phyloP scores from a whole-genome alignment of 2,888 invertebrate genomes.

The Chorisops tibialis region DNA sequence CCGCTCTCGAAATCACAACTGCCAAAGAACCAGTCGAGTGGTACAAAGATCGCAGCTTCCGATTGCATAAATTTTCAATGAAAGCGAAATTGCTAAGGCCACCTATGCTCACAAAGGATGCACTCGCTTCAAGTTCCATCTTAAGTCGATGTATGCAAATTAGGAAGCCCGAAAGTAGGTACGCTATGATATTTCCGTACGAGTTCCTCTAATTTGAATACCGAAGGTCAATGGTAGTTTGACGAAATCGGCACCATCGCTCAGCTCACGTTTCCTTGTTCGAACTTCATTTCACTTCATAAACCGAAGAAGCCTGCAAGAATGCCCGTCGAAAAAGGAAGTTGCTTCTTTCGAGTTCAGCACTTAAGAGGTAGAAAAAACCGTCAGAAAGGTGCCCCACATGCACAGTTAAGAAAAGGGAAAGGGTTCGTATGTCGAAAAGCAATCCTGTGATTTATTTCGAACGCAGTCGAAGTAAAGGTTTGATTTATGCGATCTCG shows the following conservation, averaged over 20 bases:
- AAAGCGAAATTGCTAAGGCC: conserved; percentile 29
- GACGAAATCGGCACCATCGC: conserved; percentile 1
- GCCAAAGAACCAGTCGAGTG: not conserved
- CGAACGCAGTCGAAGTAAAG: conserved; percentile 21
- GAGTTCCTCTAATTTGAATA: conserved; percentile 24
- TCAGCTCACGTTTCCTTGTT: not conserved
- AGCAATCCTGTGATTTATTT: conserved; percentile 29
- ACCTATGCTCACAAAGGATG: conserved; percentile 31
- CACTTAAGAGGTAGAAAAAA: no score
- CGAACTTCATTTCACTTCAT: conserved; percentile 16
- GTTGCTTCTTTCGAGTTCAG: conserved; percentile 4
- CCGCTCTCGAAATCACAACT: not conserved
- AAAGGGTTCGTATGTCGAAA: conserved; percentile 13
- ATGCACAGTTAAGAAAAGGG: conserved; percentile 11
- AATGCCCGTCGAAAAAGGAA: not conserved
- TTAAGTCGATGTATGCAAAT: conserved; percentile 30
- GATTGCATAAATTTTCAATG: conserved; percentile 31
- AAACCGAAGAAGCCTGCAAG: not conserved
- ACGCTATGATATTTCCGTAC: conserved; percentile 21
- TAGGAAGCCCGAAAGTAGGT: conserved; percentile 26
- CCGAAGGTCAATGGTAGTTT: conserved; percentile 8
- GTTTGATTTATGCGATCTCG: conserved; percentile 30
- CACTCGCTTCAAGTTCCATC: conserved; percentile 26
- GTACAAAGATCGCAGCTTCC: conserved; percentile 25
- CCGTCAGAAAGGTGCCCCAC: not conserved